Evolutionary conservation across 1,140 invertebrate genomes (phyloP).

Genomic region (Trichomalopsis sarcophagae): DNA sequence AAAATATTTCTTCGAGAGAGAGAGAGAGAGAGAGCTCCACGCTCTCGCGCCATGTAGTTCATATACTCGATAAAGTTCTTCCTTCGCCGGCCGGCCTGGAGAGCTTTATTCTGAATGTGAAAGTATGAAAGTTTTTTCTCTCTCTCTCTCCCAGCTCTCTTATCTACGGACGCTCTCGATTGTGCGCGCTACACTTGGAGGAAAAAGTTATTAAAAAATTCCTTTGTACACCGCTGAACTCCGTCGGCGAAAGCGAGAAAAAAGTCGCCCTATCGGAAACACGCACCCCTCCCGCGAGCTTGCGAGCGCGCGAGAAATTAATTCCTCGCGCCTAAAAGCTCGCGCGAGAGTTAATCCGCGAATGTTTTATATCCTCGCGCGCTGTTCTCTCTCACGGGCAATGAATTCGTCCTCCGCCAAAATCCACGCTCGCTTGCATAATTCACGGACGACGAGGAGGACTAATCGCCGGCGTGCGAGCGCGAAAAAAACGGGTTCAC

Average conservation of each 20-base stretch:
- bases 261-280: not conserved
- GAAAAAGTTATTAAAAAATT: not conserved
- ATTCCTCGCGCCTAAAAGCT: not conserved
- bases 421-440: conserved; percentile 9
- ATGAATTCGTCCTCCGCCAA: conserved; percentile 30
- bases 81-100: not conserved
- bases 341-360: not conserved
- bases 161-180: not conserved
- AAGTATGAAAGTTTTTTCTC: conserved; percentile 3
- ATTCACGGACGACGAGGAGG: conserved; percentile 21
- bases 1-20: conserved; percentile 27
- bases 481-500: not conserved
- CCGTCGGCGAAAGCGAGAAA: not conserved
- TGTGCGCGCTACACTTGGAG: not conserved
- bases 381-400: not conserved
- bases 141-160: not conserved
- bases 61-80: not conserved
- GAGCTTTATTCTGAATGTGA: conserved; percentile 1
- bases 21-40: no score
- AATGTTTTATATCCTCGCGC: conserved; percentile 11
- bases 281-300: no score
- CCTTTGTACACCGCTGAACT: not conserved
- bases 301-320: not conserved
- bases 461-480: conserved; percentile 13
- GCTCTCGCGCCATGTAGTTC: not conserved